Evolutionary conservation across 2,888 invertebrate genomes (phyloP).

Genomic region (Heliconius sara): DNA sequence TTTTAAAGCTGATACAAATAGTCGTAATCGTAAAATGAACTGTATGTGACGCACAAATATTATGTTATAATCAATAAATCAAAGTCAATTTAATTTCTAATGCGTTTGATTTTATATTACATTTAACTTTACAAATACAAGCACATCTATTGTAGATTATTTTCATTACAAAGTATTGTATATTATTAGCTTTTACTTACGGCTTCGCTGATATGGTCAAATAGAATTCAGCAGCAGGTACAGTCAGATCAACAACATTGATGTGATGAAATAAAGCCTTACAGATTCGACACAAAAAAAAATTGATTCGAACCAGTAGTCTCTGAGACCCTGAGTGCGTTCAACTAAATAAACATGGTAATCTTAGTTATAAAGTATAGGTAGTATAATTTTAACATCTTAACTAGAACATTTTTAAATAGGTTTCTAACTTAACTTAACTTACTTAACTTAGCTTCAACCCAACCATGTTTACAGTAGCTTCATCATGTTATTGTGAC

Average conservation of each 20-base stretch:
- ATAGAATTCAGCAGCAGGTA: background rate
- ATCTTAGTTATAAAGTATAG: background rate
- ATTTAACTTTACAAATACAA: background rate
- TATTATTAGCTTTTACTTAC: background rate
- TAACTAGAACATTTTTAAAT: background rate
- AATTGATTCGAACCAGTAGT: background rate
- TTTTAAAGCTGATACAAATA: background rate
- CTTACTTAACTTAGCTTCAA: background rate
- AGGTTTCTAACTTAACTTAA: no score
- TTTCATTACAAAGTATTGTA: background rate
- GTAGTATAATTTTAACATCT: background rate
- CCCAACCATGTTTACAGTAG: constrained; percentile 46
- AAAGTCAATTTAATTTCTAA: constrained; percentile 1
- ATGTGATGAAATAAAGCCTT: background rate
- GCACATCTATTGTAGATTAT: constrained; percentile 8
- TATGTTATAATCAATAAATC: background rate
- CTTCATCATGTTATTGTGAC: constrained; percentile 52
- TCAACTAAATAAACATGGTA: no score
- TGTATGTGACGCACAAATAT: constrained; percentile 24
- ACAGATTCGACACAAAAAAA: no score
- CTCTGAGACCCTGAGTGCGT: background rate
- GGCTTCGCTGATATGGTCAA: background rate
- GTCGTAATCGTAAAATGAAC: constrained; percentile 8
- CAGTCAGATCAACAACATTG: no score
- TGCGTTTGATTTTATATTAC: background rate